Percentiles rank a stretch among this genome's conserved stretches.
Conservation (phyloP, 2,888 invertebrate genomes). For the Brachycybe producta region DNA sequence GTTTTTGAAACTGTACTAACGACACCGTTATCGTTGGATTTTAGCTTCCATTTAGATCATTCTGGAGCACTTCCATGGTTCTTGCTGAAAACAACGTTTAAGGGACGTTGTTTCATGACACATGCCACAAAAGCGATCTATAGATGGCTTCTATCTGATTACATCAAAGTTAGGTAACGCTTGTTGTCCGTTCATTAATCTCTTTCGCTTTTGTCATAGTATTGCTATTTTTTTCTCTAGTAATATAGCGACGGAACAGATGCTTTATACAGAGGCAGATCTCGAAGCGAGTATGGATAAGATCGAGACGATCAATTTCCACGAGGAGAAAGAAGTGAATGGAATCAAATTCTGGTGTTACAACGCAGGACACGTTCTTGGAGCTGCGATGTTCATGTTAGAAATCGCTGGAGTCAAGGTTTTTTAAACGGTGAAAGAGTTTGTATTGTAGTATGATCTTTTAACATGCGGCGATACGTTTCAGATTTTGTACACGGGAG, state of each 20-base stretch:
- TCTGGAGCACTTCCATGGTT: constrained; percentile 98
- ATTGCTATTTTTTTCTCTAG: constrained; percentile 36
- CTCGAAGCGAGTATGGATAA: constrained; percentile 96
- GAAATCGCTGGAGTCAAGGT: constrained; percentile 95
- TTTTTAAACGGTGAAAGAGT: constrained; percentile 10
- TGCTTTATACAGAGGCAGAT: constrained; percentile 94
- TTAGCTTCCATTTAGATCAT: constrained; percentile 93
- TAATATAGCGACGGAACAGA: constrained; percentile 91
- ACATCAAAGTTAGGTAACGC: constrained; percentile 81
- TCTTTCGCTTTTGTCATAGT: too few species aligned
- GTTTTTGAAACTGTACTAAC: background rate
- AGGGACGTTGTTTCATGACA: constrained; percentile 97
- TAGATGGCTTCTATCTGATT: constrained; percentile 94
- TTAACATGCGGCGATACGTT: background rate
- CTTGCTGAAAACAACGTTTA: constrained; percentile 89
- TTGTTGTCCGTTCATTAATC: too few species aligned
- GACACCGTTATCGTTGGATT: constrained; percentile 21
- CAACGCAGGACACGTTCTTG: constrained; percentile 95
- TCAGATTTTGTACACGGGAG: constrained; percentile 79
- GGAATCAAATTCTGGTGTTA: constrained; percentile 98
- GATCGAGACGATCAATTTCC: constrained; percentile 96
- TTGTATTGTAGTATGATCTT: background rate
- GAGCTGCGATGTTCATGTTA: constrained; percentile 99
- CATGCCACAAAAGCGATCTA: constrained; percentile 99
- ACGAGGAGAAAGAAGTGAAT: constrained; percentile 92